Evolutionary conservation across 2,113 vertebrate genomes (phyloP).

Genomic region (Microcebus jonahi): DNA sequence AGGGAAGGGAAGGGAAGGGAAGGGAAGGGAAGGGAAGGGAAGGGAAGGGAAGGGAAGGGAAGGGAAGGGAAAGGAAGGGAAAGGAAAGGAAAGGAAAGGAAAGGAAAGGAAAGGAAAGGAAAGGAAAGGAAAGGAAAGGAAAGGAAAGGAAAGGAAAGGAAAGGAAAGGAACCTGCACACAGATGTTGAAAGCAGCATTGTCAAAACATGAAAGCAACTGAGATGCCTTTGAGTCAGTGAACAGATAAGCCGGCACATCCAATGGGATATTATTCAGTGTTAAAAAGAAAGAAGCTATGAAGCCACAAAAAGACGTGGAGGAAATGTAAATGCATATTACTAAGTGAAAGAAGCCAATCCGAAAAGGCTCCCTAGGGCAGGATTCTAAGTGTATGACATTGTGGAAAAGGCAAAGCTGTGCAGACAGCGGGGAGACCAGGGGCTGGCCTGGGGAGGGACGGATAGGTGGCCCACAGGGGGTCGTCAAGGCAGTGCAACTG

Average conservation of each 20-base stretch:
- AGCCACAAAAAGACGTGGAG: background rate
- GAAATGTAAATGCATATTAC: background rate
- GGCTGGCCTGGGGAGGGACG: background rate
- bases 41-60: accelerated
- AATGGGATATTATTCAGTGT: background rate
- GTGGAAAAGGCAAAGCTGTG: background rate
- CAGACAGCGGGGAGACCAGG: background rate
- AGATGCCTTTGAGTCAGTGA: background rate
- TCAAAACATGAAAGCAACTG: background rate
- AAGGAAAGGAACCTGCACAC: background rate
- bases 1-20: accelerated
- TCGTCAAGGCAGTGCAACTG: background rate
- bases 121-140: too few species aligned
- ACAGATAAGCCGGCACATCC: background rate
- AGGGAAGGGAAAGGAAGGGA: too few species aligned
- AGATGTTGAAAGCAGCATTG: background rate
- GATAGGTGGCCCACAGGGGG: too few species aligned
- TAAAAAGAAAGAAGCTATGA: background rate
- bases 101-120: too few species aligned
- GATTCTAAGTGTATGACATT: background rate
- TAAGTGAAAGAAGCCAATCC: background rate
- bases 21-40: too few species aligned
- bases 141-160: too few species aligned
- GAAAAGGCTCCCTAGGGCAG: background rate
- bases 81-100: too few species aligned